These are phyloP conservation scores for Lapara coniferarum DNA, from an alignment of 2,888 invertebrate species.

Conservation along the genomic window DNA sequence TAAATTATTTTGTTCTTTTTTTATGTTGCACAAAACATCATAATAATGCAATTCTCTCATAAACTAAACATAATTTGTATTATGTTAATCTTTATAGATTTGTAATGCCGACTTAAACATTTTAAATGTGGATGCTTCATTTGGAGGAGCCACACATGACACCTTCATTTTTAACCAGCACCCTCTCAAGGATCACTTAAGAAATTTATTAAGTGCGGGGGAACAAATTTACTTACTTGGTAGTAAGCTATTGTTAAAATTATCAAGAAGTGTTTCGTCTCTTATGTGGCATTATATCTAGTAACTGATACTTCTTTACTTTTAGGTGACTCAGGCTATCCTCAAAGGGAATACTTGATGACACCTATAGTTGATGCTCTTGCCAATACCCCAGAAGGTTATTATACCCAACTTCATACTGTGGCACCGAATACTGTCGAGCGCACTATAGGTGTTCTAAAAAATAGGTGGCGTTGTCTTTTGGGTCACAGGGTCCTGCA, in stretches of 20 bases:
- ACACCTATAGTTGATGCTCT: no score
- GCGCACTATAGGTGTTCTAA: background rate
- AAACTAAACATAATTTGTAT: background rate
- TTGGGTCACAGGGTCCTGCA: background rate
- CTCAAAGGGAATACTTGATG: no score
- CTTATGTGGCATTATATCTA: background rate
- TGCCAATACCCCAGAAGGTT: background rate
- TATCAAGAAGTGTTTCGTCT: background rate
- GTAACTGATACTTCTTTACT: no score
- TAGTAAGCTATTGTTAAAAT: background rate
- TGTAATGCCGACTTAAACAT: background rate
- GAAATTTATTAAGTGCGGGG: background rate
- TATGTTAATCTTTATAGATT: background rate
- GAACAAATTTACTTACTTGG: background rate
- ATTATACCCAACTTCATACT: background rate
- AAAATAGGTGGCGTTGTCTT: slow-evolving; percentile 1
- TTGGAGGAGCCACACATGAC: background rate
- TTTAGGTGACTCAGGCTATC: no score
- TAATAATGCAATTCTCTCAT: background rate
- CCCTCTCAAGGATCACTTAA: background rate
- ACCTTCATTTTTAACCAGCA: background rate
- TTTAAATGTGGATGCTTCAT: background rate
- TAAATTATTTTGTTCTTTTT: background rate
- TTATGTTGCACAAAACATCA: background rate
- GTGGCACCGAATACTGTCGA: background rate